Evolutionary conservation across 92 coral and sea anemone species (phyloP).

Genomic region (Bergia puertoricense): DNA sequence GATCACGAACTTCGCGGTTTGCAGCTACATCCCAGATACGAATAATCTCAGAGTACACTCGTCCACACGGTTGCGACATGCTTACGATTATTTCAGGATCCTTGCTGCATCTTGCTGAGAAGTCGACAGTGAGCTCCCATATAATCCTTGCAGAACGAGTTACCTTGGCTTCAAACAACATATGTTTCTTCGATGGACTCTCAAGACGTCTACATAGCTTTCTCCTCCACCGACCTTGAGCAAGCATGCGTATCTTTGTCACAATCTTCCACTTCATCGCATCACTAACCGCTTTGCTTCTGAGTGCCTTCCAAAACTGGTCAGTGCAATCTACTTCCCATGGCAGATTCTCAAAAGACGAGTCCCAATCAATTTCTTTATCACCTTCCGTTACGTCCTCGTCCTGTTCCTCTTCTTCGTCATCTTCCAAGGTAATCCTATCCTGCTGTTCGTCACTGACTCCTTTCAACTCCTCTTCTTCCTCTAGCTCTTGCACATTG

Average conservation of each 20-base stretch:
- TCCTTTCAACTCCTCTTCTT: neutral
- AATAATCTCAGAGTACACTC: slow-evolving; percentile 52
- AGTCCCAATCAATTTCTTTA: slow-evolving; percentile 43
- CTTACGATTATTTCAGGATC: slow-evolving; percentile 17
- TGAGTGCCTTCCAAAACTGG: slow-evolving; percentile 38
- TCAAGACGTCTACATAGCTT: slow-evolving; percentile 27
- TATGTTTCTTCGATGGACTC: slow-evolving; percentile 26
- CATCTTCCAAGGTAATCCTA: slow-evolving; percentile 3
- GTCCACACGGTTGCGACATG: slow-evolving; percentile 14
- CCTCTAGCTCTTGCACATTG: neutral
- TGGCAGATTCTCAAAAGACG: slow-evolving; percentile 74
- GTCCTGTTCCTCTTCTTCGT: slow-evolving; percentile 17
- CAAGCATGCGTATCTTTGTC: slow-evolving; percentile 31
- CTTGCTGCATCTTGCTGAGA: slow-evolving; percentile 47
- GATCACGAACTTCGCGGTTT: slow-evolving; percentile 33
- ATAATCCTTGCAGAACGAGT: slow-evolving; percentile 37
- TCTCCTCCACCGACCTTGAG: slow-evolving; percentile 35
- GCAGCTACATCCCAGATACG: slow-evolving; percentile 56
- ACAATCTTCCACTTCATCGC: slow-evolving; percentile 33
- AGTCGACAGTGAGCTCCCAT: slow-evolving; percentile 44
- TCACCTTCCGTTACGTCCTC: neutral
- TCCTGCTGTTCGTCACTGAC: neutral
- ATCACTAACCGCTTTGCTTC: slow-evolving; percentile 24
- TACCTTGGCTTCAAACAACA: slow-evolving; percentile 45
- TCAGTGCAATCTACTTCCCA: slow-evolving; percentile 87